phyloP scores from a whole-genome alignment of 1,140 invertebrate species.

The Lepidurus packardi region DNA sequence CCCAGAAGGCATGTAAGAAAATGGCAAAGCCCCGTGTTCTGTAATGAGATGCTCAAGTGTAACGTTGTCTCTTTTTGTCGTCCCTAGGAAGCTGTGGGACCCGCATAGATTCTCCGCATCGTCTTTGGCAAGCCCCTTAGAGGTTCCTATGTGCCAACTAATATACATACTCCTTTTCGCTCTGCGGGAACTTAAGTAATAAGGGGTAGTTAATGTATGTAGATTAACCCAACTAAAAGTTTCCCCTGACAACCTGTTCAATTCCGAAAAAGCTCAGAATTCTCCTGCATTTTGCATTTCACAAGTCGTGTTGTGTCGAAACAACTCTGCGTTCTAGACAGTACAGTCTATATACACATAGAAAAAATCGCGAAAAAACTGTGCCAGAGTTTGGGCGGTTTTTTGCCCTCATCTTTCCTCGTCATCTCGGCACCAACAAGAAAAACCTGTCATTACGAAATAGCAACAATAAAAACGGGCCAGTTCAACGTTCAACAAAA shows the following conservation, averaged over 20 bases:
- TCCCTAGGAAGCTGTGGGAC: not conserved
- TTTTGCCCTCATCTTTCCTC: not conserved
- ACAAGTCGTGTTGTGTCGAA: no score
- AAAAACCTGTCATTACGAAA: not conserved
- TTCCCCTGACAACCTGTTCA: not conserved
- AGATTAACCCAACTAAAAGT: not conserved
- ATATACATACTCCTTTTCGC: not conserved
- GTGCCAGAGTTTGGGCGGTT: not conserved
- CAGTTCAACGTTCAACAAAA: not conserved
- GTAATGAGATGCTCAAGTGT: constrained; percentile 19
- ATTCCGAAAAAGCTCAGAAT: no score
- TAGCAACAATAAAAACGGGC: not conserved
- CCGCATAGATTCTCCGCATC: not conserved
- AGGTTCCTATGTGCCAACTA: not conserved
- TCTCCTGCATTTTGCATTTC: no score
- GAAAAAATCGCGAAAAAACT: not conserved
- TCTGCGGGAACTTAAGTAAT: not conserved
- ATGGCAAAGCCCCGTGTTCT: not conserved
- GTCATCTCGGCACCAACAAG: not conserved
- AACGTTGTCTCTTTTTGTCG: not conserved
- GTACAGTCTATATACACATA: not conserved
- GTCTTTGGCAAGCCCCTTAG: not conserved
- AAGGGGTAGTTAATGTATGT: not conserved
- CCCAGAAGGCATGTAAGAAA: constrained; percentile 18
- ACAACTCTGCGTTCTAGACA: no score